These are phyloP conservation scores for Chymomyza procnemis DNA, from an alignment of 2,888 invertebrate species.

Conservation along the genomic window DNA sequence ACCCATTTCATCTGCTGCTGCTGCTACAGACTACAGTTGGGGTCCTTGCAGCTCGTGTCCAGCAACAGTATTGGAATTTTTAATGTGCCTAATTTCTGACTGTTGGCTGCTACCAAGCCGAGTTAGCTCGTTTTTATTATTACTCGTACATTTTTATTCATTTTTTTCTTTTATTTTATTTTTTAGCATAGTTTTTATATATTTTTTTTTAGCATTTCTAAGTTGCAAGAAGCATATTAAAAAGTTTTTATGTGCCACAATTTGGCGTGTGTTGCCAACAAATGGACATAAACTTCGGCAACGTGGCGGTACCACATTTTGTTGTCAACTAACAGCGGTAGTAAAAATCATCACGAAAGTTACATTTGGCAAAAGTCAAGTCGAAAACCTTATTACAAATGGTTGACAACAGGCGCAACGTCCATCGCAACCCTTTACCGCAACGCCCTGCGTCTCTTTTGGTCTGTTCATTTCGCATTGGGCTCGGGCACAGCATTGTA, in stretches of 20 bases:
- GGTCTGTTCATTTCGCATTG: background rate
- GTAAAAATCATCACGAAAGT: slow-evolving; percentile 59
- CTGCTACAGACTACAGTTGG: background rate
- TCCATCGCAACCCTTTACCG: background rate
- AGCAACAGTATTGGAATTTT: slow-evolving; percentile 40
- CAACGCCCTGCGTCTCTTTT: background rate
- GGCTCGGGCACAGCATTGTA: background rate
- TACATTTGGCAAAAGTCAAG: slow-evolving; percentile 39
- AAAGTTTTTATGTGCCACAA: slow-evolving; percentile 62
- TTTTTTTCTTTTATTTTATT: background rate
- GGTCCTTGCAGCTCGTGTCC: background rate
- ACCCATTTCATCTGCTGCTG: slow-evolving; percentile 17
- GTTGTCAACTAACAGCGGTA: slow-evolving; percentile 48
- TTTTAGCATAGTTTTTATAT: slow-evolving; percentile 15
- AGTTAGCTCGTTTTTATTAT: background rate
- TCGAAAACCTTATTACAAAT: slow-evolving; percentile 14
- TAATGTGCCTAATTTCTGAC: slow-evolving; percentile 57
- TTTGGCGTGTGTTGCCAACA: slow-evolving; percentile 8
- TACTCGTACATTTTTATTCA: too few relatives aligned
- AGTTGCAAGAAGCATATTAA: slow-evolving; percentile 44
- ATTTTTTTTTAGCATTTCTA: slow-evolving; percentile 26
- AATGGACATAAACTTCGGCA: slow-evolving; percentile 22
- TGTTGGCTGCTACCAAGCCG: background rate
- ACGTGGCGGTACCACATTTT: slow-evolving; percentile 6
- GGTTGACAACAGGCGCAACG: slow-evolving; percentile 12